Conservation (phyloP, 1,140 invertebrate species). For the Diuraphis noxia region DNA sequence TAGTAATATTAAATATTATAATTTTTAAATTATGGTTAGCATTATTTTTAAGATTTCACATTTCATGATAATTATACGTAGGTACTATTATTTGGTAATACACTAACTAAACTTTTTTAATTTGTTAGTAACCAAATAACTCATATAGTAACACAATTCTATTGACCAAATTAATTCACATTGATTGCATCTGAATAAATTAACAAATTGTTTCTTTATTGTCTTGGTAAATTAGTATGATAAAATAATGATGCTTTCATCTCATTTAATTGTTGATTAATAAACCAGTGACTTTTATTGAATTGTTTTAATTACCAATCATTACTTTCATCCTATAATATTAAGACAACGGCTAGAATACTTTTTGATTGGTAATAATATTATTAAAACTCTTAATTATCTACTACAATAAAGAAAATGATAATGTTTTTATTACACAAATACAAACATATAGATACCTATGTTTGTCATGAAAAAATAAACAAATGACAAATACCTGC, state of each 20-base stretch:
- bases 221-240: neutral
- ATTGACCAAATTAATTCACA: neutral
- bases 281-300: neutral
- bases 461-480: neutral
- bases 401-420: neutral
- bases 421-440: neutral
- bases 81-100: neutral
- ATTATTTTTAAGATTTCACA: neutral
- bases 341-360: neutral
- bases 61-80: neutral
- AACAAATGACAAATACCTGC: neutral
- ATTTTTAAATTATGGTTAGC: neutral
- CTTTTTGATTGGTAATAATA: neutral
- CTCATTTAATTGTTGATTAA: neutral
- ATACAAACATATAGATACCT: neutral
- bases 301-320: neutral
- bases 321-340: neutral
- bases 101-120: neutral
- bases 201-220: neutral
- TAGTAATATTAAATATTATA: neutral
- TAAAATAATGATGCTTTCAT: neutral
- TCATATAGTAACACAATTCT: neutral
- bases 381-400: neutral
- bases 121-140: neutral
- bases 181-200: neutral